Percentiles rank a stretch among this genome's conserved stretches.
Evolutionary conservation across 2,888 invertebrate genomes (phyloP).

Genomic region (Drosophila stalkeri): DNA sequence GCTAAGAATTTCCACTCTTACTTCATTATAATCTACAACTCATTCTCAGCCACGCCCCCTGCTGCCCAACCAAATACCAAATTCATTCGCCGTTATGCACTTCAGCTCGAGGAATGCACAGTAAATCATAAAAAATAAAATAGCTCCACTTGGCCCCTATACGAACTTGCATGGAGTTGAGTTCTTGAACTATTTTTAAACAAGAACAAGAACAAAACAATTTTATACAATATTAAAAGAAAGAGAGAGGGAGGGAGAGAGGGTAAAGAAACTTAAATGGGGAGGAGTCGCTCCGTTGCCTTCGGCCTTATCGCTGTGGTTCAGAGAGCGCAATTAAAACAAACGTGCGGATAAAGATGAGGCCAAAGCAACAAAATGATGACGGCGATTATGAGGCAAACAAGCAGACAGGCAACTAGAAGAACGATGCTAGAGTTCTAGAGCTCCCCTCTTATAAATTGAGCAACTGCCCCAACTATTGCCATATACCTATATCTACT

Average conservation of each 20-base stretch:
- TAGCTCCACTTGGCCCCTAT: slow-evolving; percentile 29
- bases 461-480: slow-evolving; percentile 41
- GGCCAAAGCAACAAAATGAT: slow-evolving; percentile 36
- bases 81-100: slow-evolving; percentile 35
- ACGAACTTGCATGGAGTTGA: slow-evolving; percentile 21
- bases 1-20: slow-evolving; percentile 26
- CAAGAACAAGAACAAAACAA: slow-evolving; percentile 22
- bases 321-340: slow-evolving; percentile 48
- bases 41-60: slow-evolving; percentile 27
- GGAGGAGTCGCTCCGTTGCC: slow-evolving; percentile 11
- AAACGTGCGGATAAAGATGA: slow-evolving; percentile 37
- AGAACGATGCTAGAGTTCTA: slow-evolving; percentile 20
- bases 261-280: slow-evolving; percentile 14
- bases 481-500: background rate
- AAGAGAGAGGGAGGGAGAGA: background rate
- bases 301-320: slow-evolving; percentile 37
- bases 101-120: slow-evolving; percentile 35
- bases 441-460: slow-evolving; percentile 41
- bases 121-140: slow-evolving; percentile 46
- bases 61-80: slow-evolving; percentile 29
- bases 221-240: slow-evolving; percentile 10
- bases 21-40: slow-evolving; percentile 32
- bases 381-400: slow-evolving; percentile 35
- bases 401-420: slow-evolving; percentile 10
- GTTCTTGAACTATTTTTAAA: slow-evolving; percentile 52